Percentiles rank a stretch among this genome's conserved stretches.
phyloP scores from a whole-genome alignment of 2,113 vertebrate genomes.

The Phaethornis superciliosus region DNA sequence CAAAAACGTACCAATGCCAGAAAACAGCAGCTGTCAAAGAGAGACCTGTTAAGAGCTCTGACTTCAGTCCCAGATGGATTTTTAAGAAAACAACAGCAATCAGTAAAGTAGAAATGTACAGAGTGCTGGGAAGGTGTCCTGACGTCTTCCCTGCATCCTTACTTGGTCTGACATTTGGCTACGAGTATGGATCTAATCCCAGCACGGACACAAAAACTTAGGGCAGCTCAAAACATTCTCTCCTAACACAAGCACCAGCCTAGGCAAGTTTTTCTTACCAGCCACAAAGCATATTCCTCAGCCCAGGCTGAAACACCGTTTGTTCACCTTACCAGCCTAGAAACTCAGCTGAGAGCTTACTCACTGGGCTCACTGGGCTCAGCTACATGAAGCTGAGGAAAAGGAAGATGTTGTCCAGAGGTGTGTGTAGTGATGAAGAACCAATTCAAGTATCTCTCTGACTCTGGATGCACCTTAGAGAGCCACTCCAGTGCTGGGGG shows the following conservation, averaged over 20 bases:
- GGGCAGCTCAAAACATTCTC: not conserved
- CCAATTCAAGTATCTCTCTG: not conserved
- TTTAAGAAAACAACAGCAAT: not conserved
- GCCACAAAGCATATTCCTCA: not conserved
- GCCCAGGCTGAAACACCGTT: not conserved
- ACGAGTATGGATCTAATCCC: not conserved
- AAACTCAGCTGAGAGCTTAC: not conserved
- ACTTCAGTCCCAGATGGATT: not conserved
- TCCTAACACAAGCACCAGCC: not conserved
- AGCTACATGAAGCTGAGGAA: not conserved
- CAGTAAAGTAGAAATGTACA: not conserved
- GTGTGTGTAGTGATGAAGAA: not conserved
- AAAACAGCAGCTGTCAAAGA: constrained; percentile 15
- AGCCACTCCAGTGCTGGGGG: not conserved
- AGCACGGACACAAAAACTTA: not conserved
- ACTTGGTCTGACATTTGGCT: not conserved
- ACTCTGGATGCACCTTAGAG: not conserved
- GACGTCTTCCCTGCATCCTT: not conserved
- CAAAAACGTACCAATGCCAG: not conserved
- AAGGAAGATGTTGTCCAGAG: not conserved
- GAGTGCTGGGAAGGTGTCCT: constrained; percentile 9
- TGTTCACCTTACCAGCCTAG: not conserved
- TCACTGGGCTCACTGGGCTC: not conserved
- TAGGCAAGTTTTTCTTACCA: not conserved
- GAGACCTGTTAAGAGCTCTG: not conserved